Conservation (phyloP, 2,888 invertebrate genomes). For the Coelopa pilipes region DNA sequence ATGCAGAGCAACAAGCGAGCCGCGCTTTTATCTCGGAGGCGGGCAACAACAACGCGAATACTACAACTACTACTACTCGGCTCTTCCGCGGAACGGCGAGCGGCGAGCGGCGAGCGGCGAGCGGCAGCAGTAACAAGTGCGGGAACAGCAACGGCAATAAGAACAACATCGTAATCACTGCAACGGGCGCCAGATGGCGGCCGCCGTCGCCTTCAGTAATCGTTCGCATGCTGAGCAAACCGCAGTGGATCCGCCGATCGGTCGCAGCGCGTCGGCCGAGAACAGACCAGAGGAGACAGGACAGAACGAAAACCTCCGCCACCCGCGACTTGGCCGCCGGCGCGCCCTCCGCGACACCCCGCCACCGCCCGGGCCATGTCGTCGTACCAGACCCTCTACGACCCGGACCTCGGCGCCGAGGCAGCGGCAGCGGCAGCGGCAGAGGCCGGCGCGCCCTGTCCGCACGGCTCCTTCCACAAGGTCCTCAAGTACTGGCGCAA, state of each 20-base stretch:
- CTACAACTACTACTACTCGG: too few species aligned
- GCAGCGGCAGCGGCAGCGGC: slow-evolving; percentile 12
- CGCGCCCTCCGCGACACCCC: background rate
- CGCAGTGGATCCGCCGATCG: background rate
- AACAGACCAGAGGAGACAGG: too few species aligned
- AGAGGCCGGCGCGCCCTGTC: slow-evolving; percentile 21
- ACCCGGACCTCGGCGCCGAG: slow-evolving; percentile 40
- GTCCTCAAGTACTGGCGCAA: slow-evolving; percentile 61
- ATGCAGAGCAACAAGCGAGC: background rate
- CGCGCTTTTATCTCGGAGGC: slow-evolving; percentile 15
- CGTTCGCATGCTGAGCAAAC: slow-evolving; percentile 23
- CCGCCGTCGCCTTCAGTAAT: slow-evolving; percentile 25
- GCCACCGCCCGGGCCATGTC: slow-evolving; percentile 47
- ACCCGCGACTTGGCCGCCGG: too few species aligned
- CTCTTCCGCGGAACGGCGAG: too few species aligned
- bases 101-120: too few species aligned
- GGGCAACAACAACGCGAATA: slow-evolving; percentile 13
- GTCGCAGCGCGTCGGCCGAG: background rate
- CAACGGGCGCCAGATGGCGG: slow-evolving; percentile 4
- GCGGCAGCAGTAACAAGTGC: background rate
- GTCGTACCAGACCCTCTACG: slow-evolving; percentile 52
- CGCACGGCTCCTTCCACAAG: slow-evolving; percentile 51
- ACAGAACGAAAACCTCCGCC: too few species aligned
- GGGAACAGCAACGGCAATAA: too few species aligned
- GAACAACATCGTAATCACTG: slow-evolving; percentile 18